Evolutionary conservation across 1,140 invertebrate species (phyloP).

Genomic region (Stegodyphus mimosarum): DNA sequence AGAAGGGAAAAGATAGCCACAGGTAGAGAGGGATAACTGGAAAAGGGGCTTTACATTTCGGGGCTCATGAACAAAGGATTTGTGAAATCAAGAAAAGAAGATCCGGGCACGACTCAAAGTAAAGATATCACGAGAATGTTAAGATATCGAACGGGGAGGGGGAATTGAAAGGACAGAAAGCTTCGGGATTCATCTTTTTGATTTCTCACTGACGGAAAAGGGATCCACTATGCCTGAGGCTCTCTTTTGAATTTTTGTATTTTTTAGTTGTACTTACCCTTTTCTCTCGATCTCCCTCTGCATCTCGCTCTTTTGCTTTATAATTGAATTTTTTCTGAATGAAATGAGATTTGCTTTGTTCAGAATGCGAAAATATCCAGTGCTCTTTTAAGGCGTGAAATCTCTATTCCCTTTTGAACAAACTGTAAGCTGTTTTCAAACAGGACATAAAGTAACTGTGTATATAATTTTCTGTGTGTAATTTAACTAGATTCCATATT

Average conservation of each 20-base stretch:
- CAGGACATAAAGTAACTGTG: no score
- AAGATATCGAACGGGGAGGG: neutral
- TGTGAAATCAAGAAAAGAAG: neutral
- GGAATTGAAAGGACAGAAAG: neutral
- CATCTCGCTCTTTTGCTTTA: neutral
- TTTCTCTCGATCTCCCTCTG: neutral
- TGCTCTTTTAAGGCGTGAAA: neutral
- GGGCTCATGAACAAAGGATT: neutral
- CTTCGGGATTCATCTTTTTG: neutral
- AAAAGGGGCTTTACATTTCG: neutral
- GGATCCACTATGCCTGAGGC: neutral
- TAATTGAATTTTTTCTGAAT: neutral
- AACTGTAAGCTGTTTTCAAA: no score
- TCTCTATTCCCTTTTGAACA: no score
- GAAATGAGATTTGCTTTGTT: slow-evolving; percentile 1
- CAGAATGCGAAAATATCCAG: neutral
- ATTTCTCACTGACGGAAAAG: neutral
- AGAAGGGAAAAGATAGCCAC: neutral
- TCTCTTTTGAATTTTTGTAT: neutral
- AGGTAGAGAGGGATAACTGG: neutral
- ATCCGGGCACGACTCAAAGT: neutral
- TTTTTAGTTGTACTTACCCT: neutral
- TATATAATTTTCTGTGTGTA: no score
- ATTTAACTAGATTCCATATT: no score
- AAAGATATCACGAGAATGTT: neutral